These are phyloP conservation scores for Cepaea hortensis DNA, from an alignment of 2,888 invertebrate genomes.

Conservation along the genomic window DNA sequence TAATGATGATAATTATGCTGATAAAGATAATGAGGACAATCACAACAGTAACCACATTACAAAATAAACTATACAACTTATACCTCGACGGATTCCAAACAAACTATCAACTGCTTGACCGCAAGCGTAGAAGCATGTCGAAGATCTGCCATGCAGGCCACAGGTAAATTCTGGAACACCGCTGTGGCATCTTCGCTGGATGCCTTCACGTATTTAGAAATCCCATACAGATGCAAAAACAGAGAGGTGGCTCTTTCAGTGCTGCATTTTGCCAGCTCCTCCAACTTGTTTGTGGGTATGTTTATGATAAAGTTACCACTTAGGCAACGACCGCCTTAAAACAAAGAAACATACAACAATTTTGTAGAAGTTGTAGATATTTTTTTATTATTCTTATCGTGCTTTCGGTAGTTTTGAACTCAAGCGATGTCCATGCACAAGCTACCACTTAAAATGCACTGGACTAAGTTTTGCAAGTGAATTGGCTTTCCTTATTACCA, in stretches of 20 bases:
- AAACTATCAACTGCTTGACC: slow-evolving; percentile 56
- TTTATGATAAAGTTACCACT: slow-evolving; percentile 21
- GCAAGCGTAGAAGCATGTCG: slow-evolving; percentile 55
- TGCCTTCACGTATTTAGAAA: slow-evolving; percentile 24
- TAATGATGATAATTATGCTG: too few species aligned
- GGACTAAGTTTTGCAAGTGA: too few species aligned
- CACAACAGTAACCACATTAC: neutral
- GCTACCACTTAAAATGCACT: too few species aligned
- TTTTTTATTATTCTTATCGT: neutral
- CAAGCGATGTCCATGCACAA: too few species aligned
- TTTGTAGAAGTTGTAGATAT: neutral
- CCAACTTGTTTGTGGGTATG: slow-evolving; percentile 36
- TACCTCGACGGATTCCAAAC: slow-evolving; percentile 62
- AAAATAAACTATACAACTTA: neutral
- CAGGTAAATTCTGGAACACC: neutral
- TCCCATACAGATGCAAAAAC: slow-evolving; percentile 4
- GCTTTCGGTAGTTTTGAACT: too few species aligned
- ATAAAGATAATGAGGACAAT: neutral
- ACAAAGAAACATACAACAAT: neutral
- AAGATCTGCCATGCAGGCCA: slow-evolving; percentile 60
- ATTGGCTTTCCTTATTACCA: too few species aligned
- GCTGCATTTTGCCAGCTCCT: slow-evolving; percentile 25
- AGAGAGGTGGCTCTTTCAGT: slow-evolving; percentile 15
- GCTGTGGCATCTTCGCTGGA: neutral
- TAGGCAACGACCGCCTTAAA: slow-evolving; percentile 35